Evolutionary conservation across 2,888 invertebrate genomes (phyloP).

Genomic region (Panorpa germanica): DNA sequence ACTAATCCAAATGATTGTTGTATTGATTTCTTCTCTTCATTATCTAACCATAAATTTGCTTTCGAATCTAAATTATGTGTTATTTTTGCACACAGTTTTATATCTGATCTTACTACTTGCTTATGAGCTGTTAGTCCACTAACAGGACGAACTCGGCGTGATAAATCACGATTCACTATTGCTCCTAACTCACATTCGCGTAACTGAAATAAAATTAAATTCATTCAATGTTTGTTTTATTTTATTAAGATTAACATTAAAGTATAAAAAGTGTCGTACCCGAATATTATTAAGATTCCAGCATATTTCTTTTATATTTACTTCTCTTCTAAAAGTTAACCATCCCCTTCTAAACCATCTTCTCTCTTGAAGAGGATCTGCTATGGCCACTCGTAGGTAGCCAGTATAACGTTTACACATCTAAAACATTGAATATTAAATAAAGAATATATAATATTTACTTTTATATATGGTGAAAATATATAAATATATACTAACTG

Average conservation of each 20-base stretch:
- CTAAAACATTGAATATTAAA: conserved; percentile 22
- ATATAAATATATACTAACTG: conserved; percentile 34
- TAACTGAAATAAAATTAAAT: conserved; percentile 32
- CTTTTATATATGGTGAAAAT: not conserved
- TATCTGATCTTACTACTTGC: conserved; percentile 75
- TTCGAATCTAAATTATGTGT: conserved; percentile 79
- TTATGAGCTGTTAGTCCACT: conserved; percentile 83
- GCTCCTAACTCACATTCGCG: conserved; percentile 85
- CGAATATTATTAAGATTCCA: conserved; percentile 95
- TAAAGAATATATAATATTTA: conserved; percentile 6
- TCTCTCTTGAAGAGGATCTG: conserved; percentile 91
- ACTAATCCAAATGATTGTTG: conserved; percentile 40
- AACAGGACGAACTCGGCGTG: conserved; percentile 79
- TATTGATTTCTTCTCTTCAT: conserved; percentile 20
- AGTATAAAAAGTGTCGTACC: conserved; percentile 23
- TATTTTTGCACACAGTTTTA: conserved; percentile 79
- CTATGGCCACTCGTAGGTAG: conserved; percentile 85
- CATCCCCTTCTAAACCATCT: conserved; percentile 94
- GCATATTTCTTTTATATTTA: conserved; percentile 98
- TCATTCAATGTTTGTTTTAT: not conserved
- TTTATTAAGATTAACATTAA: not conserved
- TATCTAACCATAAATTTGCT: conserved; percentile 55
- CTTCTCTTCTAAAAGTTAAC: conserved; percentile 92
- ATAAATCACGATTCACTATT: conserved; percentile 91
- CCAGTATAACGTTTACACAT: conserved; percentile 84